Conservation (phyloP, 2,888 invertebrate species). For the Leucania comma region DNA sequence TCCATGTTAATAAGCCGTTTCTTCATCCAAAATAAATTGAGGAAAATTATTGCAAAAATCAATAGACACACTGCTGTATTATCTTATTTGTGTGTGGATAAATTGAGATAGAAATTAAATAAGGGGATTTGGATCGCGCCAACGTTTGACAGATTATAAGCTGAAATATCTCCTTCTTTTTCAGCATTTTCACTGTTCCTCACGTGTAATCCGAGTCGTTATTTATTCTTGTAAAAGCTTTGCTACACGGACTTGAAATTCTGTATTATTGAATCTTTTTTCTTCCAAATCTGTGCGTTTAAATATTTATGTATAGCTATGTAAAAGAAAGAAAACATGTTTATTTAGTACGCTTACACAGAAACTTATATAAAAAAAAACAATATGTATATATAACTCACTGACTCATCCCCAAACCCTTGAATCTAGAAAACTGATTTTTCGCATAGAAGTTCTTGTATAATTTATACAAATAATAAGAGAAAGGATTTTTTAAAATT, state of each 20-base stretch:
- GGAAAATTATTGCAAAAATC: slow-evolving; percentile 45
- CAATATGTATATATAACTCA: too few species aligned
- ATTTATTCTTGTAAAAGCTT: slow-evolving; percentile 12
- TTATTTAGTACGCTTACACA: too few species aligned
- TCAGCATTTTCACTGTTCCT: slow-evolving; percentile 1
- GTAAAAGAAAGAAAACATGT: too few species aligned
- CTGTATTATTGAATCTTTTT: neutral
- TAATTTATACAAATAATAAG: too few species aligned
- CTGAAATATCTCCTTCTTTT: slow-evolving; percentile 14
- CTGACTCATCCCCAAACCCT: too few species aligned
- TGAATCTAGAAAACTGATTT: too few species aligned
- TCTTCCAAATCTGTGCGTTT: neutral
- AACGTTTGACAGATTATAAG: slow-evolving; percentile 47
- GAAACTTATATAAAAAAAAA: too few species aligned
- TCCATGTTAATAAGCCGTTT: slow-evolving; percentile 32
- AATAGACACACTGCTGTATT: slow-evolving; percentile 37
- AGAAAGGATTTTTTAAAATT: too few species aligned
- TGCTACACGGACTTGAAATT: neutral
- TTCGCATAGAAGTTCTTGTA: too few species aligned
- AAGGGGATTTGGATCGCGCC: slow-evolving; percentile 37
- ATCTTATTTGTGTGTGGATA: slow-evolving; percentile 48
- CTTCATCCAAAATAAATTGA: slow-evolving; percentile 39
- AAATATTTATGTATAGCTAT: neutral
- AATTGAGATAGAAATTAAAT: slow-evolving; percentile 52
- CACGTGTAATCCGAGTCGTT: slow-evolving; percentile 1